These are phyloP conservation scores for Mormyrops boulengeri DNA, from an alignment of 2,797 vertebrate genomes.

Conservation along the genomic window DNA sequence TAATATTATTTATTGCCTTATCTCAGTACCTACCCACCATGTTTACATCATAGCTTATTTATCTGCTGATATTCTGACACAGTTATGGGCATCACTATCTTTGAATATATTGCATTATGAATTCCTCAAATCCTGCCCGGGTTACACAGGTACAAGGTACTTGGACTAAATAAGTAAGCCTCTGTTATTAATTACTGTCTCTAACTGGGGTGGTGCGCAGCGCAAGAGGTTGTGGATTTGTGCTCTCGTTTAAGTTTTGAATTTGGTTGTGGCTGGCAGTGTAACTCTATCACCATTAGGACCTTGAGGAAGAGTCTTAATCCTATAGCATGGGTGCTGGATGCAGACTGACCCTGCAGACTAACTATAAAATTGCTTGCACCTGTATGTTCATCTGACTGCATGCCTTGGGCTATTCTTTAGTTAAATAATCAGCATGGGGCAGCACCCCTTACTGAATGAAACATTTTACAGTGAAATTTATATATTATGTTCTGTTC, in stretches of 20 bases:
- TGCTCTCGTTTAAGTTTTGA: not conserved
- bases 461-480: not conserved
- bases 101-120: not conserved
- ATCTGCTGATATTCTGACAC: not conserved
- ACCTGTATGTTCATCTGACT: not conserved
- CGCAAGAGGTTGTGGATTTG: not conserved
- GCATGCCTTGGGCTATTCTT: not conserved
- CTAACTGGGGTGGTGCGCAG: not conserved
- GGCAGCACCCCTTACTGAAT: not conserved
- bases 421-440: not conserved
- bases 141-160: not conserved
- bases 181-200: not conserved
- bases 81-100: not conserved
- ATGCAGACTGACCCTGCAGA: not conserved
- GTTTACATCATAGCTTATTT: not conserved
- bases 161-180: not conserved
- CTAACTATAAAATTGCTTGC: not conserved
- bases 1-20: not conserved
- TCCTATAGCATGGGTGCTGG: not conserved
- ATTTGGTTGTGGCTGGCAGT: not conserved
- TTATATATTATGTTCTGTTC: not conserved
- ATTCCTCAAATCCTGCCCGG: not conserved
- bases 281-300: not conserved
- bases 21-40: not conserved
- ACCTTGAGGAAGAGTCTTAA: not conserved